Conservation (phyloP, 2,113 vertebrate species). For the Anoplopoma fimbria region DNA sequence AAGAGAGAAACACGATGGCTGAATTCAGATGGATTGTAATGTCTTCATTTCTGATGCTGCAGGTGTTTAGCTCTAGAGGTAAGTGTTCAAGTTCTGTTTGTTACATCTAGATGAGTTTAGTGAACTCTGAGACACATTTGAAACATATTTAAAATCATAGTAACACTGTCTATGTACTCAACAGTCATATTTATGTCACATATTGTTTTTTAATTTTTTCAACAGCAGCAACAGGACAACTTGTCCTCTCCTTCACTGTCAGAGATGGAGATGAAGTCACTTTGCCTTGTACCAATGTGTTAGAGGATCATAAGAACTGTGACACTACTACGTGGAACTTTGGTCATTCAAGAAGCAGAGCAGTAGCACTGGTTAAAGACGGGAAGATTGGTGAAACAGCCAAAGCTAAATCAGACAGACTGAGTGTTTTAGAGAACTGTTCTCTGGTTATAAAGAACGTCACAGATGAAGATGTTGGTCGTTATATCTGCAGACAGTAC, state of each 20-base stretch:
- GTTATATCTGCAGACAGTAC: neutral
- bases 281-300: neutral
- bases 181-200: neutral
- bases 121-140: neutral
- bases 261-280: neutral
- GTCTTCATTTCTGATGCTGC: neutral
- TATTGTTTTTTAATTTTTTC: neutral
- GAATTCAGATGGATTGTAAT: no score
- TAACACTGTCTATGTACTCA: neutral
- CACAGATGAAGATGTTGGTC: slow-evolving; percentile 17
- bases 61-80: neutral
- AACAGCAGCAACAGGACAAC: neutral
- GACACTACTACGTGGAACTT: rapidly evolving
- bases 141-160: neutral
- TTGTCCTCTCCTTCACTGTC: neutral
- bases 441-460: slow-evolving; percentile 50
- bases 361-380: neutral
- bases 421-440: slow-evolving; percentile 37
- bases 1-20: neutral
- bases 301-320: neutral
- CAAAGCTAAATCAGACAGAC: slow-evolving; percentile 13
- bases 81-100: neutral
- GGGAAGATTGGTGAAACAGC: rapidly evolving
- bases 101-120: neutral
- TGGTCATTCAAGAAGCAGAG: rapidly evolving